These are phyloP conservation scores for Xiphophorus birchmanni DNA, from an alignment of 2,797 vertebrate genomes.

Conservation along the genomic window DNA sequence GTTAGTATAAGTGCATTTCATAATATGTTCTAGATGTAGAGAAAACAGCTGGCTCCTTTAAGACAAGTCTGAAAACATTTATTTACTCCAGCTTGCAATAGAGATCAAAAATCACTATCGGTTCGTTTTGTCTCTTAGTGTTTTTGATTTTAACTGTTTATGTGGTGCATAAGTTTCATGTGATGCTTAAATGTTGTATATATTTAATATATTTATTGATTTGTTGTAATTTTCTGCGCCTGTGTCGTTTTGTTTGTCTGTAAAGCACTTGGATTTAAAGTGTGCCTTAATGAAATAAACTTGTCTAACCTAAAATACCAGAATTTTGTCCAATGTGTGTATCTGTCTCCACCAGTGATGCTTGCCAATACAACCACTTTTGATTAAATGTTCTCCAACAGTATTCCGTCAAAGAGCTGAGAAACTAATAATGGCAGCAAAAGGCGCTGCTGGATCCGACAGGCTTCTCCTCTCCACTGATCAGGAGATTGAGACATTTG, in stretches of 20 bases:
- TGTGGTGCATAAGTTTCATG: background rate
- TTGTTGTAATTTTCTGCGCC: background rate
- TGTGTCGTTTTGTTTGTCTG: background rate
- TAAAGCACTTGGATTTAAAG: background rate
- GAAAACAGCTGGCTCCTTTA: too few relatives aligned
- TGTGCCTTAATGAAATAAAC: background rate
- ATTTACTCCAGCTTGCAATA: background rate
- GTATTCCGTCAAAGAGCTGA: slow-evolving; percentile 48
- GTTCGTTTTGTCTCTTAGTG: background rate
- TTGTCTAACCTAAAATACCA: background rate
- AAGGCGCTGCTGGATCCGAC: slow-evolving; percentile 42
- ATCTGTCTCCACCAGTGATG: background rate
- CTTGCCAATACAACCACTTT: slow-evolving; percentile 27
- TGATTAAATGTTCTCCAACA: slow-evolving; percentile 36
- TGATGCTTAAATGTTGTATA: background rate
- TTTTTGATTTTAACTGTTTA: background rate
- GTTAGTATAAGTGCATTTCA: background rate
- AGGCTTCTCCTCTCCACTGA: slow-evolving; percentile 54
- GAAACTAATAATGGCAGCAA: slow-evolving; percentile 47
- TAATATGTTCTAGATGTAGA: background rate
- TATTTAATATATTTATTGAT: background rate
- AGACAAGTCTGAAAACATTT: background rate
- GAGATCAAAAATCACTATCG: background rate
- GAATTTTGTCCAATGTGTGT: background rate
- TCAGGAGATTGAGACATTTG: slow-evolving; percentile 62